Evolutionary conservation across 2,888 invertebrate genomes (phyloP).

Genomic region (Ophonus ardosiacus): DNA sequence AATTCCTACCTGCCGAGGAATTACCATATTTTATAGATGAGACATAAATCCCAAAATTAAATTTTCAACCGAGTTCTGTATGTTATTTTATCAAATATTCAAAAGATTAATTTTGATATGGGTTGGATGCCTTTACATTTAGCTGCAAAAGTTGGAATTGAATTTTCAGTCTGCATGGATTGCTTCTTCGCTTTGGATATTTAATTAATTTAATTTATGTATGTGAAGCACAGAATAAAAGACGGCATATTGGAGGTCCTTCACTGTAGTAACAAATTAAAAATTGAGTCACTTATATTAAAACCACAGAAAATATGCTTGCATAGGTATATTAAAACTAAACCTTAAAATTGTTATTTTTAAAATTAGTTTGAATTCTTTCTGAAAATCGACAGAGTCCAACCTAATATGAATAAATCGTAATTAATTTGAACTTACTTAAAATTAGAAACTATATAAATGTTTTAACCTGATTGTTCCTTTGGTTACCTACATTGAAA

Average conservation of each 20-base stretch:
- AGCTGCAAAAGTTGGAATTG: neutral
- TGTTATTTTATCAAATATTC: slow-evolving; percentile 8
- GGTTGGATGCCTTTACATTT: neutral
- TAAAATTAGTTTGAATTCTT: too few species aligned
- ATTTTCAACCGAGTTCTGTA: slow-evolving; percentile 4
- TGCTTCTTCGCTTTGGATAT: neutral
- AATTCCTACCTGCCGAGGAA: slow-evolving; percentile 19
- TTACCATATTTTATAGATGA: slow-evolving; percentile 46
- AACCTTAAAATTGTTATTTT: too few species aligned
- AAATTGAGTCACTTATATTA: too few species aligned
- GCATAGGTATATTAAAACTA: too few species aligned
- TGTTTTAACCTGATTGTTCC: too few species aligned
- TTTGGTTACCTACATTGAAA: too few species aligned
- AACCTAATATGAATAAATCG: too few species aligned
- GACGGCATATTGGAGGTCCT: neutral
- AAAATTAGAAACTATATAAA: too few species aligned
- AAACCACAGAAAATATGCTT: too few species aligned
- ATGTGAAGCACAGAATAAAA: neutral
- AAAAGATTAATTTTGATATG: slow-evolving; percentile 3
- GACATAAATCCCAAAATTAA: slow-evolving; percentile 38
- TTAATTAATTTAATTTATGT: slow-evolving; percentile 5
- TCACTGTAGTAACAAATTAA: too few species aligned
- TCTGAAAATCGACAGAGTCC: too few species aligned
- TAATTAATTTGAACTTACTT: too few species aligned
- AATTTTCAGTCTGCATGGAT: neutral